These are phyloP conservation scores for Pelobates fuscus DNA, from an alignment of 2,113 vertebrate species.

Conservation along the genomic window DNA sequence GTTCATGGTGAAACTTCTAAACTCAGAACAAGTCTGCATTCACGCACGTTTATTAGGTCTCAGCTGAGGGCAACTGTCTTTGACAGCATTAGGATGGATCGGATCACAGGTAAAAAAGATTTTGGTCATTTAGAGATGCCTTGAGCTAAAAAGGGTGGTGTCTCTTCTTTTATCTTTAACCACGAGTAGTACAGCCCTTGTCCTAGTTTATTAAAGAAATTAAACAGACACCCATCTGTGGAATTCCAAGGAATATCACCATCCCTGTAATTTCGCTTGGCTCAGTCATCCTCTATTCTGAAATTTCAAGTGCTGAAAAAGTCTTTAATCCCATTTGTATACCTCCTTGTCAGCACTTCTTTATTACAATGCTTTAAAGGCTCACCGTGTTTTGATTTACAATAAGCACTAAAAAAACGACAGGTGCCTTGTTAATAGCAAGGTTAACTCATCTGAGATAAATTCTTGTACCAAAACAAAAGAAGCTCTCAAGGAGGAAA, in stretches of 20 bases:
- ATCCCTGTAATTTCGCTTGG: conserved; percentile 77
- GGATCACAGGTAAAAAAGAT: conserved; percentile 74
- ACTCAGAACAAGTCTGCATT: no score
- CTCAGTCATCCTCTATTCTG: conserved; percentile 68
- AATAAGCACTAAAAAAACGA: conserved; percentile 71
- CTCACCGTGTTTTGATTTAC: conserved; percentile 81
- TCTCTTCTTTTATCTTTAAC: conserved; percentile 54
- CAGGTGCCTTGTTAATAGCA: conserved; percentile 77
- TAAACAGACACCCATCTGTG: conserved; percentile 67
- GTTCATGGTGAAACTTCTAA: no score
- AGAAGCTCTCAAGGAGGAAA: conserved; percentile 72
- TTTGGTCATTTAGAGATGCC: conserved; percentile 76
- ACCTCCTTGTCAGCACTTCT: conserved; percentile 77
- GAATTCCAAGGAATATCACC: conserved; percentile 76
- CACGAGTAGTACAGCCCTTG: conserved; percentile 61
- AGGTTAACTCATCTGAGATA: conserved; percentile 82
- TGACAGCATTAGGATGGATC: conserved; percentile 76
- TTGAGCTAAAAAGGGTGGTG: conserved; percentile 66
- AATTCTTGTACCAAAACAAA: conserved; percentile 77
- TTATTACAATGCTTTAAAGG: conserved; percentile 76
- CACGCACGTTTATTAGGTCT: no score
- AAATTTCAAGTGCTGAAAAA: conserved; percentile 73
- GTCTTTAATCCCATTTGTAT: conserved; percentile 74
- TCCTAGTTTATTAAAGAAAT: conserved; percentile 60
- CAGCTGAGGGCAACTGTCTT: conserved; percentile 65